These are phyloP conservation scores for Acleris holmiana DNA, from an alignment of 2,888 invertebrate genomes.

Conservation along the genomic window DNA sequence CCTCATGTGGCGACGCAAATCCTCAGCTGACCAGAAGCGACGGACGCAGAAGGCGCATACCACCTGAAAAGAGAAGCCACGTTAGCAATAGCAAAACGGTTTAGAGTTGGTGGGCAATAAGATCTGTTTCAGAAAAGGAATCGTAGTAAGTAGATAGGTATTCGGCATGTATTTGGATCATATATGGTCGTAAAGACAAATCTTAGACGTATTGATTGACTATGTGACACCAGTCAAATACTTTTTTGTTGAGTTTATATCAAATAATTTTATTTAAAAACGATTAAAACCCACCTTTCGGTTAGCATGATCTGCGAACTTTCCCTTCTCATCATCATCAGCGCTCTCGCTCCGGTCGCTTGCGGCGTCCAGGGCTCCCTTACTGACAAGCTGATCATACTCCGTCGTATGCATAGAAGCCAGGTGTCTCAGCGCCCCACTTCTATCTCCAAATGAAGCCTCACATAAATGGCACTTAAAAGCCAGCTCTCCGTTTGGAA, in stretches of 20 bases:
- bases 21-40: constrained; percentile 97
- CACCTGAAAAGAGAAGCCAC: constrained; percentile 75
- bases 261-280: background rate
- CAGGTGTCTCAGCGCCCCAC: constrained; percentile 92
- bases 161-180: too few relatives aligned
- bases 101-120: background rate
- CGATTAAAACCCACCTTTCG: constrained; percentile 86
- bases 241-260: too few relatives aligned
- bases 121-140: too few relatives aligned
- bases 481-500: constrained; percentile 86
- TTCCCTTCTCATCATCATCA: constrained; percentile 88
- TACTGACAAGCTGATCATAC: constrained; percentile 92
- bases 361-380: constrained; percentile 87
- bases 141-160: too few relatives aligned
- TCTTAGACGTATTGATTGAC: too few relatives aligned
- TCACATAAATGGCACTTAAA: constrained; percentile 98
- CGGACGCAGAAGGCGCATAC: constrained; percentile 97
- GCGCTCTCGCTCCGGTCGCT: constrained; percentile 87
- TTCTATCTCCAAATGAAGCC: constrained; percentile 91
- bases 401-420: constrained; percentile 89
- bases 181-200: too few relatives aligned
- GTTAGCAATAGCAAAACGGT: background rate
- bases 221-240: too few relatives aligned
- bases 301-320: constrained; percentile 94
- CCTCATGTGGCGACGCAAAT: constrained; percentile 95